A percentile compares a stretch with the other conserved stretches of the same genome.
phyloP scores from a whole-genome alignment of 1,140 invertebrate genomes.

The Macrobrachium nipponense region DNA sequence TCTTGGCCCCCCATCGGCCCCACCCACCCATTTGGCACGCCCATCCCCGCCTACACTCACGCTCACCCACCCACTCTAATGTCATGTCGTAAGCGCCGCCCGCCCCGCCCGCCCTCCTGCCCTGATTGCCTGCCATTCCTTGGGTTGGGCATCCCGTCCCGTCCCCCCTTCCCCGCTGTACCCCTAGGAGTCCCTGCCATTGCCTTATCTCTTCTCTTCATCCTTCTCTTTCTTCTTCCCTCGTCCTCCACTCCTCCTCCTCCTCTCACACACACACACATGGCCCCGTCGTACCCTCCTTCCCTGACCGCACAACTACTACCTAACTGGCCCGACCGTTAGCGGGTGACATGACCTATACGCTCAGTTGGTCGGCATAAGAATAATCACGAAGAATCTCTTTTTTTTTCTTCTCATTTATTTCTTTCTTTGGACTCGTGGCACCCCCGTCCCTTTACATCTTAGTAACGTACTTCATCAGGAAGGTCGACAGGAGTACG shows the following conservation, averaged over 20 bases:
- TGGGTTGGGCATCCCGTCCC: neutral
- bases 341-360: too few relatives aligned
- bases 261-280: neutral
- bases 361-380: too few relatives aligned
- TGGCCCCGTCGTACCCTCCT: too few relatives aligned
- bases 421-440: neutral
- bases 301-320: too few relatives aligned
- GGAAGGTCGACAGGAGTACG: neutral
- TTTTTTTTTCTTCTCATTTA: too few relatives aligned
- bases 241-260: neutral
- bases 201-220: neutral
- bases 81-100: slow-evolving; percentile 24
- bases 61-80: slow-evolving; percentile 29
- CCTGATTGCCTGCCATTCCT: neutral
- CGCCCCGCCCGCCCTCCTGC: neutral
- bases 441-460: neutral
- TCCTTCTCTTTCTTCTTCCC: neutral
- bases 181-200: neutral
- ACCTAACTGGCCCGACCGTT: too few relatives aligned
- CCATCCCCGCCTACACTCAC: slow-evolving; percentile 43
- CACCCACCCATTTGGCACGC: slow-evolving; percentile 30
- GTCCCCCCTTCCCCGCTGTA: too few relatives aligned
- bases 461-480: neutral
- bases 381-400: too few relatives aligned
- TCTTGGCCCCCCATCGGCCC: neutral